Conservation (phyloP, 2,113 vertebrate species). For the Periophthalmus modestus region DNA sequence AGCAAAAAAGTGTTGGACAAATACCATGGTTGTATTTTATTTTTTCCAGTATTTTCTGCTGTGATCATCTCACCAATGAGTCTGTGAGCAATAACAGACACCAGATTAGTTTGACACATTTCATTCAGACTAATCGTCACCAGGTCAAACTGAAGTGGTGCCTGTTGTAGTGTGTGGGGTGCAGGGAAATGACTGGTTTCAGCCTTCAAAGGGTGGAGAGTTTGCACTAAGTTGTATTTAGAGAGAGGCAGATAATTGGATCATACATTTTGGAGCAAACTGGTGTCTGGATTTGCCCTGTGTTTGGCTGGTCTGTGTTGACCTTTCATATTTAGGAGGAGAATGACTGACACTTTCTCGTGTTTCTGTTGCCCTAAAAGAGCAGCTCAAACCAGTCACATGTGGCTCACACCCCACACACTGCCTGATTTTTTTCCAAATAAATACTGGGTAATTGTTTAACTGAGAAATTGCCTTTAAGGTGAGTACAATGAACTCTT, state of each 20-base stretch:
- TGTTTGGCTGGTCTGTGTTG: constrained; percentile 2
- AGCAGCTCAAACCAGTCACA: constrained; percentile 51
- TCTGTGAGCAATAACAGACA: constrained; percentile 17
- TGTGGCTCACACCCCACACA: constrained; percentile 11
- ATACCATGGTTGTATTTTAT: background rate
- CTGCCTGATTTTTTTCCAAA: background rate
- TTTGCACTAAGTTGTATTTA: too few species aligned
- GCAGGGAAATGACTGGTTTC: constrained; percentile 43
- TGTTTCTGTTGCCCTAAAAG: constrained; percentile 60
- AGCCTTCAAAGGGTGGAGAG: too few species aligned
- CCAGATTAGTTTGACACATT: constrained; percentile 30
- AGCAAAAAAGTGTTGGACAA: constrained; percentile 37
- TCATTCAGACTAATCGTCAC: background rate
- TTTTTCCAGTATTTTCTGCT: constrained; percentile 37
- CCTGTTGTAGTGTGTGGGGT: constrained; percentile 9
- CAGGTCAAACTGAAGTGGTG: constrained; percentile 40
- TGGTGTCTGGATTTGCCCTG: background rate
- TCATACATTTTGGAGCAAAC: background rate
- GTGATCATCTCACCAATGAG: constrained; percentile 23
- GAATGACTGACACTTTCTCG: constrained; percentile 24
- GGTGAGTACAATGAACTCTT: constrained; percentile 18
- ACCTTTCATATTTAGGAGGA: constrained; percentile 54
- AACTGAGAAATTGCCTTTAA: background rate
- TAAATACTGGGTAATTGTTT: constrained; percentile 5
- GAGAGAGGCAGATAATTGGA: background rate